Evolutionary conservation across 2,888 invertebrate genomes (phyloP).

Genomic region (Ormia ochracea): DNA sequence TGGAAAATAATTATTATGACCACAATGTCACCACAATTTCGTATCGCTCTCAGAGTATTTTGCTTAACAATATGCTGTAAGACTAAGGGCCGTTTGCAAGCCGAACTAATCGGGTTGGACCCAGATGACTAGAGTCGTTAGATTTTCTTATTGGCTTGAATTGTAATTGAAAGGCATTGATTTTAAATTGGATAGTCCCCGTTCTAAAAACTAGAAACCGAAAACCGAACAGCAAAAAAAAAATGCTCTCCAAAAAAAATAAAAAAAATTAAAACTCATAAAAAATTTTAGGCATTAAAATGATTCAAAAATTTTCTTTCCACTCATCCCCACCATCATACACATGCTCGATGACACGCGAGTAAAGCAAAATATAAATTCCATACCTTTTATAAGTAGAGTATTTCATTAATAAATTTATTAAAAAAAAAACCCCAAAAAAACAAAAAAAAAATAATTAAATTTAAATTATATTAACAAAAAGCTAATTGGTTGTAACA

Average conservation of each 20-base stretch:
- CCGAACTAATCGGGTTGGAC: constrained; percentile 90
- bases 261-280: neutral
- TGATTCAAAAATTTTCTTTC: neutral
- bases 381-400: constrained; percentile 44
- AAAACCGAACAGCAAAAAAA: neutral
- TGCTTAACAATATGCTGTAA: constrained; percentile 93
- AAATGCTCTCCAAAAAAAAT: neutral
- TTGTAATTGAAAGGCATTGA: constrained; percentile 32
- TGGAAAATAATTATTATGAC: constrained; percentile 96
- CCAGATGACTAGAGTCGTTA: constrained; percentile 85
- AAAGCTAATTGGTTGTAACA: constrained; percentile 63
- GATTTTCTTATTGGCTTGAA: constrained; percentile 71
- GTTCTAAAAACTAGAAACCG: constrained; percentile 33
- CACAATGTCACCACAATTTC: constrained; percentile 93
- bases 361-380: constrained; percentile 1
- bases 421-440: neutral
- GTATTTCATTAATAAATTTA: constrained; percentile 29
- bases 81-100: constrained; percentile 88
- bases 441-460: constrained; percentile 2
- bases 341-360: neutral
- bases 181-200: constrained; percentile 36
- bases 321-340: neutral
- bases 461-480: constrained; percentile 39
- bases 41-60: constrained; percentile 90
- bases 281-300: constrained; percentile 51